A percentile compares a stretch with the other conserved stretches of the same genome.
Evolutionary conservation across 1,140 invertebrate species (phyloP).

Genomic region (Plutomurus gul): DNA sequence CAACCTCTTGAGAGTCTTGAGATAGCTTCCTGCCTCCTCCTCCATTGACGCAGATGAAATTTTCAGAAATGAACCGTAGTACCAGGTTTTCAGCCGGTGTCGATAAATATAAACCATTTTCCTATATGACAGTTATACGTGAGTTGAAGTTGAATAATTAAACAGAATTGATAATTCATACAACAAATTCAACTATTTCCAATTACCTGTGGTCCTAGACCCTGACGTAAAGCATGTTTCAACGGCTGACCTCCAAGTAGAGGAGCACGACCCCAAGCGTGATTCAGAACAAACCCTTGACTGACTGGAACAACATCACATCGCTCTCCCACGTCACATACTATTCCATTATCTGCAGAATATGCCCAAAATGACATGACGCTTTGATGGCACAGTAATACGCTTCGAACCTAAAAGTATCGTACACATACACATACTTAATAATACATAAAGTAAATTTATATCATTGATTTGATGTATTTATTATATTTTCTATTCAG

Average conservation of each 20-base stretch:
- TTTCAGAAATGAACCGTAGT: conserved; percentile 52
- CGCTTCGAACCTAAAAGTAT: conserved; percentile 55
- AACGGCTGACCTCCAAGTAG: conserved; percentile 43
- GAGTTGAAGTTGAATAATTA: too few relatives aligned
- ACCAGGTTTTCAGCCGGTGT: conserved; percentile 51
- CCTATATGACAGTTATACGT: too few relatives aligned
- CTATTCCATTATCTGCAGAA: conserved; percentile 66
- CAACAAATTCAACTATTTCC: not conserved
- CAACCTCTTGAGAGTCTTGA: conserved; percentile 52
- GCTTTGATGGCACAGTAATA: conserved; percentile 65
- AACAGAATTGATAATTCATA: not conserved
- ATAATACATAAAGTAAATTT: not conserved
- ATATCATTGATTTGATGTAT: not conserved
- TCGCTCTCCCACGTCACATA: conserved; percentile 69
- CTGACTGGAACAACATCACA: conserved; percentile 59
- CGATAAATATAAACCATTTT: conserved; percentile 52
- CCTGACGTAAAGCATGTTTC: conserved; percentile 50
- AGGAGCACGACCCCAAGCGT: conserved; percentile 49
- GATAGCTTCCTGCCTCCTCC: conserved; percentile 35
- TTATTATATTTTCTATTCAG: not conserved
- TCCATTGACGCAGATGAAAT: conserved; percentile 46
- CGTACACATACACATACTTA: not conserved
- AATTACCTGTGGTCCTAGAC: conserved; percentile 51
- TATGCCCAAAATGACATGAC: conserved; percentile 68
- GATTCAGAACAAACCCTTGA: conserved; percentile 49